Evolutionary conservation across 2,888 invertebrate species (phyloP).

Genomic region (Byasa hedistus): DNA sequence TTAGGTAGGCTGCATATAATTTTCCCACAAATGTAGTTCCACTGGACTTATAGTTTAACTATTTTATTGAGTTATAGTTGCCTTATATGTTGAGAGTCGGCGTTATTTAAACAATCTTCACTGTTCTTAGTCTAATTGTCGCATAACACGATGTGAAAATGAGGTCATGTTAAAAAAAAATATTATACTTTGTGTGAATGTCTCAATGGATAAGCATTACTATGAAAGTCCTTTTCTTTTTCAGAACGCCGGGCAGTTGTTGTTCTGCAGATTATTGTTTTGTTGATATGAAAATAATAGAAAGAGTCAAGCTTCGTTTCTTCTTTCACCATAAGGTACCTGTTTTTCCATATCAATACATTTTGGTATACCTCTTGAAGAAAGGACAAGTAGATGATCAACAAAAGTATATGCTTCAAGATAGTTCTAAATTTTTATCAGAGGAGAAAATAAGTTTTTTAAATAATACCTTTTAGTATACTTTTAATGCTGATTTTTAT

Average conservation of each 20-base stretch:
- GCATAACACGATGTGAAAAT: no score
- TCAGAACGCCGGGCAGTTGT: constrained; percentile 72
- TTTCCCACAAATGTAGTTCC: no score
- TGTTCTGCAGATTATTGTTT: constrained; percentile 74
- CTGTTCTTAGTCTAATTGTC: no score
- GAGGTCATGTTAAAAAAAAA: no score
- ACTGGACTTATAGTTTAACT: no score
- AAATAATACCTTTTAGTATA: constrained; percentile 28
- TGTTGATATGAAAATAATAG: constrained; percentile 74
- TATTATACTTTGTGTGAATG: no score
- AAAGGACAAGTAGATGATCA: constrained; percentile 66
- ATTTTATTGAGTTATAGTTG: no score
- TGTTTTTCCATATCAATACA: constrained; percentile 73
- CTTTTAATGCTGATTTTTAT: constrained; percentile 11
- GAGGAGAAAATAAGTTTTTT: constrained; percentile 21
- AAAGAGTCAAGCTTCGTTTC: constrained; percentile 67
- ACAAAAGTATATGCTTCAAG: constrained; percentile 69
- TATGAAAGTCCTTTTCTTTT: constrained; percentile 31
- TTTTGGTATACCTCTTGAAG: constrained; percentile 65
- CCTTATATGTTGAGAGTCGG: no score
- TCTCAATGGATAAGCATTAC: no score
- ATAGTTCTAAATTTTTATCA: constrained; percentile 53
- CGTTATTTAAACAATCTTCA: no score
- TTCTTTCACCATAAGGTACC: constrained; percentile 73
- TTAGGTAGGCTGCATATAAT: no score